Percentiles rank a stretch among this genome's conserved stretches.
Conservation (phyloP, 2,113 vertebrate genomes). For the Caloenas nicobarica region DNA sequence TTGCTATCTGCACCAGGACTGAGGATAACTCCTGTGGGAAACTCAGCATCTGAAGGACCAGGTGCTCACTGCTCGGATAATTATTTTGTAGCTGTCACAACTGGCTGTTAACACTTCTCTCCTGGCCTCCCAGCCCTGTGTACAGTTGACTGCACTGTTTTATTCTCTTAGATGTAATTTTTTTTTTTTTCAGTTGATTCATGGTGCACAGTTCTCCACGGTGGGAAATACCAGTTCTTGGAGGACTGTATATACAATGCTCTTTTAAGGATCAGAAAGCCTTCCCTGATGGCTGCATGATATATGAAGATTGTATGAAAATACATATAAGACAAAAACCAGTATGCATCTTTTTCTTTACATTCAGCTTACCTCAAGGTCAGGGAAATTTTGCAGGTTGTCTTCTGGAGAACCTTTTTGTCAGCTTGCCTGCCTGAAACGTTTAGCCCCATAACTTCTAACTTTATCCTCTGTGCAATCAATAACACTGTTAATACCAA, state of each 20-base stretch:
- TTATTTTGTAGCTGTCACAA: constrained; percentile 68
- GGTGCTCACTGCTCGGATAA: constrained; percentile 50
- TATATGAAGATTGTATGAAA: constrained; percentile 49
- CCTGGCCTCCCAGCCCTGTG: constrained; percentile 41
- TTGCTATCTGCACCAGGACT: constrained; percentile 16
- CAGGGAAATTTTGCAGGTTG: constrained; percentile 1
- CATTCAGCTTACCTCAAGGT: neutral
- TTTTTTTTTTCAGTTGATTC: neutral
- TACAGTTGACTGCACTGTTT: constrained; percentile 68
- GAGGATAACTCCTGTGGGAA: constrained; percentile 31
- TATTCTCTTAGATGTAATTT: constrained; percentile 61
- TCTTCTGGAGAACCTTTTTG: neutral
- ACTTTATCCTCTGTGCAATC: neutral
- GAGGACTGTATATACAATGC: constrained; percentile 33
- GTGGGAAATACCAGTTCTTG: constrained; percentile 17
- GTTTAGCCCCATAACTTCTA: neutral
- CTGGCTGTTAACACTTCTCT: constrained; percentile 53
- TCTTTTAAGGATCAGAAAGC: constrained; percentile 61
- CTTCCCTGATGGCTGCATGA: neutral
- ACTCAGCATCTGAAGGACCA: constrained; percentile 51
- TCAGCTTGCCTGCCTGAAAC: neutral
- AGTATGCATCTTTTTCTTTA: neutral
- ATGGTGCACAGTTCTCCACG: neutral
- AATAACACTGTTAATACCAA: neutral
- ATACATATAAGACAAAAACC: constrained; percentile 21